These are phyloP conservation scores for Rhopilema esculentum DNA, from an alignment of 30 jellyfish, hydroid and myxozoan species.

Conservation along the genomic window DNA sequence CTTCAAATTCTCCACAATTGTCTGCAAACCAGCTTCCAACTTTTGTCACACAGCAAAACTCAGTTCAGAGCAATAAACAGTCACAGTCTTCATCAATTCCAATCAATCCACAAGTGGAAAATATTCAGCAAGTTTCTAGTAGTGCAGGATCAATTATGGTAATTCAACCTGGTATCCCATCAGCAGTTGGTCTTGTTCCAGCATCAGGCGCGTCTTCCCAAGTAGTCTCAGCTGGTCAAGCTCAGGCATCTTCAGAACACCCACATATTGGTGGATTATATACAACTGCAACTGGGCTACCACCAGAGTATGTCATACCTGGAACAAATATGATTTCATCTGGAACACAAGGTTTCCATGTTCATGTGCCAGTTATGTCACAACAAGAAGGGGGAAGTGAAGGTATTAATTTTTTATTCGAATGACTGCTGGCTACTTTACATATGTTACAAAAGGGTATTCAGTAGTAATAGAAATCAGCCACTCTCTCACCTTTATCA, in stretches of 20 bases:
- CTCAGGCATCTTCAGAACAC: constrained; percentile 62
- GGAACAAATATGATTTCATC: constrained; percentile 69
- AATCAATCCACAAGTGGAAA: constrained; percentile 32
- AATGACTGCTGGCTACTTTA: too few relatives aligned
- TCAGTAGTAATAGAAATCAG: too few relatives aligned
- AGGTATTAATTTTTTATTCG: constrained; percentile 53
- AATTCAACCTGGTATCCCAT: constrained; percentile 55
- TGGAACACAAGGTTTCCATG: constrained; percentile 70
- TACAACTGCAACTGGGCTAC: constrained; percentile 79
- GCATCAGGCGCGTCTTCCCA: constrained; percentile 50
- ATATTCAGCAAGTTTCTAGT: constrained; percentile 53
- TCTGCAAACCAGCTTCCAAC: constrained; percentile 63
- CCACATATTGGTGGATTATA: constrained; percentile 61
- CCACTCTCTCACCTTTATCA: too few relatives aligned
- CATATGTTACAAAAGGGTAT: too few relatives aligned
- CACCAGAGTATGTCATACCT: constrained; percentile 83
- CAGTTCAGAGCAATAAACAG: constrained; percentile 21
- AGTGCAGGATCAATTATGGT: constrained; percentile 78
- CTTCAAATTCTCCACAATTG: constrained; percentile 35
- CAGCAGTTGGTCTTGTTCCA: constrained; percentile 75
- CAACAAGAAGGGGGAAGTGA: constrained; percentile 75
- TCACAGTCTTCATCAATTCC: constrained; percentile 19
- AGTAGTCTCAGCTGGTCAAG: constrained; percentile 36
- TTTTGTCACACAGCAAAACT: constrained; percentile 54
- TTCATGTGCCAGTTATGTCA: constrained; percentile 83